phyloP scores from a whole-genome alignment of 2,888 invertebrate species.

The Amaurobius ferox region DNA sequence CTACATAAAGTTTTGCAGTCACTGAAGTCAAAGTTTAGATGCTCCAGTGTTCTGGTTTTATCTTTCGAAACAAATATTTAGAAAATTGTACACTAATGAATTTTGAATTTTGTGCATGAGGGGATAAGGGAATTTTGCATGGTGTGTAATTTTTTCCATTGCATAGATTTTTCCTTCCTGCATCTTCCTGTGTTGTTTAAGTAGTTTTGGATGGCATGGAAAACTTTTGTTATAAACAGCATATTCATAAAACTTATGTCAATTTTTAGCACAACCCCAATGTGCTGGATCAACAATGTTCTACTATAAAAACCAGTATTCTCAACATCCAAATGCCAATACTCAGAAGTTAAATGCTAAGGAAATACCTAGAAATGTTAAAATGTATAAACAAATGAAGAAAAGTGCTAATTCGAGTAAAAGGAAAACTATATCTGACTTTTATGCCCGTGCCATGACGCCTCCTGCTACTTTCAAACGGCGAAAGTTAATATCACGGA shows the following conservation, averaged over 20 bases:
- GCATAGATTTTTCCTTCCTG: neutral
- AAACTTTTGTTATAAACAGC: no score
- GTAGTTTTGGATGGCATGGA: slow-evolving; percentile 4
- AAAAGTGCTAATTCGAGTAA: slow-evolving; percentile 19
- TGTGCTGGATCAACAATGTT: neutral
- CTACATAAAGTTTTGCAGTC: no score
- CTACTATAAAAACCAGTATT: neutral
- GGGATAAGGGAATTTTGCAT: neutral
- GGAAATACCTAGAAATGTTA: neutral
- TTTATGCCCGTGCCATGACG: slow-evolving; percentile 38
- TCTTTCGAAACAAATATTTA: no score
- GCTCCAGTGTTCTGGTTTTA: no score
- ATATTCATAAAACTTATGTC: neutral
- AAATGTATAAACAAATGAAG: slow-evolving; percentile 16
- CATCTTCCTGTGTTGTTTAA: neutral
- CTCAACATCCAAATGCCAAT: neutral
- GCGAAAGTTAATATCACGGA: slow-evolving; percentile 22
- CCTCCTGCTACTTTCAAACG: slow-evolving; percentile 34
- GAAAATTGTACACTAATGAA: no score
- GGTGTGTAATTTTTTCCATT: neutral
- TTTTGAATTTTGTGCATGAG: neutral
- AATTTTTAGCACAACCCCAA: slow-evolving; percentile 3
- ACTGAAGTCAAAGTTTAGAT: no score
- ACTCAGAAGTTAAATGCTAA: neutral
- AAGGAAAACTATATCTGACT: slow-evolving; percentile 36